phyloP scores from a whole-genome alignment of 2,113 vertebrate species.

The Anas platyrhynchos region DNA sequence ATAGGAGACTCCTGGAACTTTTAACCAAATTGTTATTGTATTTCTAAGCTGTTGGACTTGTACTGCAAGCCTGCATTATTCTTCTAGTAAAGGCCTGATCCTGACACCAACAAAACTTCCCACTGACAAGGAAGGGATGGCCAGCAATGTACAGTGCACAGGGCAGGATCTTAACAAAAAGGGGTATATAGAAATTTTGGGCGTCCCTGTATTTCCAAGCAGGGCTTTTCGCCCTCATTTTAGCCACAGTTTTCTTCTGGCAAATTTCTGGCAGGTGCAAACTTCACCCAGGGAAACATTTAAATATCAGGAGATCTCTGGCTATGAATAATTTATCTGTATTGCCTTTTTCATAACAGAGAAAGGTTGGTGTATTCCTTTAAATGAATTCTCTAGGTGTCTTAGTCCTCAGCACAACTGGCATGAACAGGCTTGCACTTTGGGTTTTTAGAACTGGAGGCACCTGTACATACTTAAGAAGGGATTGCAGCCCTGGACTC shows the following conservation, averaged over 20 bases:
- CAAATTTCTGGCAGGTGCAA: background rate
- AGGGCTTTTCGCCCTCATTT: background rate
- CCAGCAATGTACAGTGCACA: background rate
- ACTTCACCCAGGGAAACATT: background rate
- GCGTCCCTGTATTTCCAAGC: background rate
- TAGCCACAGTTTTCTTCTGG: background rate
- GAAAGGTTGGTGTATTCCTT: background rate
- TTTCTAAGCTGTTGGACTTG: background rate
- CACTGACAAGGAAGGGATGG: background rate
- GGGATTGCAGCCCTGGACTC: background rate
- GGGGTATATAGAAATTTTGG: background rate
- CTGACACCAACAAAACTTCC: background rate
- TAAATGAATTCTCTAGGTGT: background rate
- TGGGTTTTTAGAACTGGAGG: background rate
- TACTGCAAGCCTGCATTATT: background rate
- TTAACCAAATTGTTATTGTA: background rate
- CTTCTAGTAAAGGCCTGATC: background rate
- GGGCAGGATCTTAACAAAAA: background rate
- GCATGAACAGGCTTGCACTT: background rate
- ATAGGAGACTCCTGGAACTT: slow-evolving; percentile 21
- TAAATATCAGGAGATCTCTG: background rate
- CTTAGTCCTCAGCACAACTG: background rate
- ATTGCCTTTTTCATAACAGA: background rate
- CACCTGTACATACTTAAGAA: background rate
- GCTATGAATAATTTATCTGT: background rate